Evolutionary conservation across 2,113 vertebrate species (phyloP).

Genomic region (Aphelocoma coerulescens): DNA sequence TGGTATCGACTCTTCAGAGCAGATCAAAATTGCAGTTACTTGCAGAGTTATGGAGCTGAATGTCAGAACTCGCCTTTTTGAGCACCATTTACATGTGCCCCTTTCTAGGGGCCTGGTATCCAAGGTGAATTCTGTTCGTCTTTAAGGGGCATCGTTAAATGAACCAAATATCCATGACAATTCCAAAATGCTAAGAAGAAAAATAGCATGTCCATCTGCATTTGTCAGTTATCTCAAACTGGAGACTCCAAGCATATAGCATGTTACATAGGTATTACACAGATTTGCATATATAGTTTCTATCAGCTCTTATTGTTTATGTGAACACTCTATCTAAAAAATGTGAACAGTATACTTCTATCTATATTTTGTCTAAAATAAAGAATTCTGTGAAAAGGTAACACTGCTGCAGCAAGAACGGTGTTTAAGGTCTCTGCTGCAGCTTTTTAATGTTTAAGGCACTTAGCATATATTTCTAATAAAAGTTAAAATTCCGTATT

Average conservation of each 20-base stretch:
- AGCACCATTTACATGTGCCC: background rate
- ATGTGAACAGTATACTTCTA: no score
- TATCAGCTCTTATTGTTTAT: no score
- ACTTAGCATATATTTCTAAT: no score
- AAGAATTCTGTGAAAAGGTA: no score
- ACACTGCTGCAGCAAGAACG: no score
- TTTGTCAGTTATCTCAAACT: background rate
- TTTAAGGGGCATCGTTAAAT: background rate
- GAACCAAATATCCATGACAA: background rate
- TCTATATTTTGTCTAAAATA: no score
- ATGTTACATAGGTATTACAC: background rate
- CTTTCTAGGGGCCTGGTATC: background rate
- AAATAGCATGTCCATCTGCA: background rate
- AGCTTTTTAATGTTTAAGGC: no score
- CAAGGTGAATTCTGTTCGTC: background rate
- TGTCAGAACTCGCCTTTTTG: background rate
- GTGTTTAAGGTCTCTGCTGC: no score
- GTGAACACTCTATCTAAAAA: no score
- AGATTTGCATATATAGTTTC: no score
- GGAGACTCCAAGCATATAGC: background rate
- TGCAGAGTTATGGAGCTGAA: background rate
- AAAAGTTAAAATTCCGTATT: no score
- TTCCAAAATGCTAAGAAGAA: background rate
- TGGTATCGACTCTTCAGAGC: background rate
- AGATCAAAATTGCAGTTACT: slow-evolving; percentile 36